Percentiles rank a stretch among this genome's conserved stretches.
Conservation (phyloP, 2,888 invertebrate genomes). For the Griposia aprilina region DNA sequence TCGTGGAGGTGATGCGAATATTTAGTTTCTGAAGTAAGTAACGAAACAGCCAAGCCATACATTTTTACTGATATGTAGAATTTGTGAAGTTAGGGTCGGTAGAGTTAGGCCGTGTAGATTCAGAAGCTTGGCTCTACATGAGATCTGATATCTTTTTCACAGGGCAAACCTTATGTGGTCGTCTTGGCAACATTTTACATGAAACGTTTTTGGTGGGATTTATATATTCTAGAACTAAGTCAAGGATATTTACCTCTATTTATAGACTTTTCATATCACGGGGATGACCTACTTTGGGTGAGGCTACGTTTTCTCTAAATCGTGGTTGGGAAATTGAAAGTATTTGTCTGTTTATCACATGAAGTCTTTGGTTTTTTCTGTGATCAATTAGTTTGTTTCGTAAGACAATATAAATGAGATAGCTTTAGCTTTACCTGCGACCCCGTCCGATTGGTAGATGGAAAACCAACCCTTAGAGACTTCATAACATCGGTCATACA, state of each 20-base stretch:
- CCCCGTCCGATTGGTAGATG: background rate
- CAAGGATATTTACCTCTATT: slow-evolving; percentile 54
- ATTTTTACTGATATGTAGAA: no score
- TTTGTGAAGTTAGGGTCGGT: no score
- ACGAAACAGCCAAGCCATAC: no score
- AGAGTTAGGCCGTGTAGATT: no score
- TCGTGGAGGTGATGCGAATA: no score
- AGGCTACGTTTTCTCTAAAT: slow-evolving; percentile 9
- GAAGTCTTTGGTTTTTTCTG: background rate
- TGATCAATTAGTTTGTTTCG: background rate
- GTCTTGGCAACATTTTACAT: no score
- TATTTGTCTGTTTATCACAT: slow-evolving; percentile 10
- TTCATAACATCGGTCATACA: background rate
- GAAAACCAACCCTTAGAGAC: background rate
- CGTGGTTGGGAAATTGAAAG: background rate
- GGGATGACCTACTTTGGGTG: slow-evolving; percentile 47
- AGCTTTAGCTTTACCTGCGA: no score
- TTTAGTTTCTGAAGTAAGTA: no score
- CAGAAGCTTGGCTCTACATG: no score
- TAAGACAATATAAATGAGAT: background rate
- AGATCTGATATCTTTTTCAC: no score
- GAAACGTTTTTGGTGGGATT: no score
- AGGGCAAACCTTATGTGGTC: no score
- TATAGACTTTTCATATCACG: slow-evolving; percentile 52
- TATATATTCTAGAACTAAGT: slow-evolving; percentile 49